Base-by-base conservation (phyloP, 2,888 invertebrate genomes). In the Xestoiulus laeticollis region DNA sequence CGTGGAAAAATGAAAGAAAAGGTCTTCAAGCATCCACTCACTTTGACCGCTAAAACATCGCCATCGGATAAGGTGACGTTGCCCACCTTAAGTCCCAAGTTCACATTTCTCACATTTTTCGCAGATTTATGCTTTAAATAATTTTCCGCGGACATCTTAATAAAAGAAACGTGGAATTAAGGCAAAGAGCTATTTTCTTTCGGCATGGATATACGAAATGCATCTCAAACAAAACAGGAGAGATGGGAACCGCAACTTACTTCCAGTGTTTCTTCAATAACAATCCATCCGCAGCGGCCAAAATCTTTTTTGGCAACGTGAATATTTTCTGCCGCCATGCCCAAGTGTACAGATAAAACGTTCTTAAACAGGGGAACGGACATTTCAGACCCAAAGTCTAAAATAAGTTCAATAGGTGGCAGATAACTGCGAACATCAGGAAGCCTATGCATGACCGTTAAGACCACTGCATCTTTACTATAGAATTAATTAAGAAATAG, bases 361-460 rank as follows among this genome's bases (percentile, higher is more conserved):
- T 68, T 8, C 26, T 26, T 68, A 68, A 68, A 68, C 12, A 5
- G 68, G 68, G 10, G 1, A 68, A 68, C 68, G 12, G 68, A n/a
- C 8, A 68, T 68, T 5, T 10, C 22, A n/a, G 22, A 10, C 26
- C 26, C 68, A 26, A 6, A 68, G 12, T 68, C 68, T 10, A 68
- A 26, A 26, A 68, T 68, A 6, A 68, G 3, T 68, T 68, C 68
- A 26, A 22, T 1, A 19, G 68, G 68, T 26, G 22, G 68, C 1
- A 22, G 4, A 8, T 68, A 68, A 10, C 68, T 10, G 26, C 68
- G 22, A 4, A 8, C n/a, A 26, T 68, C 26, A 1, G 68, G 68
- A 68, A 68, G 68, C 68, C 68, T 68, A 10, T 68, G 68, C 22
- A 68, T 68, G 68, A 68, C 68, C 26, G 68, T 26, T 26, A 68